These are phyloP conservation scores for Vidua macroura DNA, from an alignment of 2,113 vertebrate species.

Conservation along the genomic window DNA sequence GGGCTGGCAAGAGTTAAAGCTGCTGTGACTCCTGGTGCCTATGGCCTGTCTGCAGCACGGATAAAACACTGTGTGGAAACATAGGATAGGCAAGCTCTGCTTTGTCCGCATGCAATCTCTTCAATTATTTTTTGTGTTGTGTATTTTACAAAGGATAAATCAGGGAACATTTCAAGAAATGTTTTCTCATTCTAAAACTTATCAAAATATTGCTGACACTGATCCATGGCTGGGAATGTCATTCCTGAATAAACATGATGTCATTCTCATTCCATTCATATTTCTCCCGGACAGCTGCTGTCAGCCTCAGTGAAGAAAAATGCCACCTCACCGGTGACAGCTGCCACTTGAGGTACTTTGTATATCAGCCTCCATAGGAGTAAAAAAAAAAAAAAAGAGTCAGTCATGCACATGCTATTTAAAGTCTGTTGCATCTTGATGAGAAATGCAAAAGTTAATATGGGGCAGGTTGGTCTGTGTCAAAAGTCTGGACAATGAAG, in stretches of 20 bases:
- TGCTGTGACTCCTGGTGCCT: neutral
- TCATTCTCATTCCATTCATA: slow-evolving; percentile 92
- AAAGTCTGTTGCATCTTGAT: slow-evolving; percentile 77
- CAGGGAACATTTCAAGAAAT: slow-evolving; percentile 76
- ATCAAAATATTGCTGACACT: slow-evolving; percentile 89
- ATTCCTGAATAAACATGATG: slow-evolving; percentile 95
- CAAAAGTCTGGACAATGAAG: neutral
- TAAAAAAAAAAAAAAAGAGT: slow-evolving; percentile 62
- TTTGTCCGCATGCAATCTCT: slow-evolving; percentile 61
- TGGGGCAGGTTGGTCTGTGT: slow-evolving; percentile 15
- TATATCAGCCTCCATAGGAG: slow-evolving; percentile 75
- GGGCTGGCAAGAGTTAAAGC: slow-evolving; percentile 44
- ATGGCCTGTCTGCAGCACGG: neutral
- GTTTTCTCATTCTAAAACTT: slow-evolving; percentile 81
- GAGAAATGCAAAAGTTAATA: slow-evolving; percentile 65
- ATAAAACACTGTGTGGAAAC: neutral
- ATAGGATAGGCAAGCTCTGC: slow-evolving; percentile 16
- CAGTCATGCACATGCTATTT: slow-evolving; percentile 85
- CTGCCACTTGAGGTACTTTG: slow-evolving; percentile 87
- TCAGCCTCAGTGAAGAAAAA: slow-evolving; percentile 90
- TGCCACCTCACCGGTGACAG: slow-evolving; percentile 93
- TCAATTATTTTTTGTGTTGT: slow-evolving; percentile 82
- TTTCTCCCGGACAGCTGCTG: slow-evolving; percentile 91
- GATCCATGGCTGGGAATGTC: slow-evolving; percentile 86
- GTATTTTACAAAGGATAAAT: slow-evolving; percentile 84